Evolutionary conservation across 2,888 invertebrate species (phyloP).

Genomic region (Myathropa florea): DNA sequence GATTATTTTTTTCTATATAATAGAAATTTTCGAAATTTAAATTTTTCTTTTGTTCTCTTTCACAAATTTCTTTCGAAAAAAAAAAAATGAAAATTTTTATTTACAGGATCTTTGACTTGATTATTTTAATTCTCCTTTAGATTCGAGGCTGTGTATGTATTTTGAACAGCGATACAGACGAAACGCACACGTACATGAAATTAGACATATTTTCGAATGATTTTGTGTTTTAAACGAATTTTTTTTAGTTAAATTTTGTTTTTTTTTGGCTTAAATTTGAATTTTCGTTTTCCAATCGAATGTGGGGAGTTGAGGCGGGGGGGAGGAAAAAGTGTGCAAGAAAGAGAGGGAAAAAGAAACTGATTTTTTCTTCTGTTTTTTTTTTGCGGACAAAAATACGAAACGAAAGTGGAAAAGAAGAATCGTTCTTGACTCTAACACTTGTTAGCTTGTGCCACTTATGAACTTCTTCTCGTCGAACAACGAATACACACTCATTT

Average conservation of each 20-base stretch:
- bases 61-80: constrained; percentile 40
- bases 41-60: constrained; percentile 4
- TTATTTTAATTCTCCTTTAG: background rate
- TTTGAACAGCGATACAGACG: background rate
- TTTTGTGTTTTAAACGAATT: background rate
- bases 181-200: constrained; percentile 19
- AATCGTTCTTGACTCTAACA: constrained; percentile 58
- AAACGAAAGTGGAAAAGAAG: constrained; percentile 14
- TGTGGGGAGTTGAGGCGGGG: background rate
- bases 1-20: constrained; percentile 58
- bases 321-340: background rate
- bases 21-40: constrained; percentile 38
- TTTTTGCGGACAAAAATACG: background rate
- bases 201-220: background rate
- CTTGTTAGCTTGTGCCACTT: constrained; percentile 69
- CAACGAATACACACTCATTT: constrained; percentile 69
- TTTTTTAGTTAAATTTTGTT: background rate
- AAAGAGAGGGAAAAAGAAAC: background rate
- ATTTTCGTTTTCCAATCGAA: constrained; percentile 10
- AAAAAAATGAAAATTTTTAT: constrained; percentile 2
- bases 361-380: background rate
- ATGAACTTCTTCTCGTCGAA: constrained; percentile 54
- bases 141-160: background rate
- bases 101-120: constrained; percentile 3
- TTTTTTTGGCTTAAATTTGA: background rate